These are phyloP conservation scores for Pogonomyrmex californicus DNA, from an alignment of 1,140 invertebrate genomes.

Conservation along the genomic window DNA sequence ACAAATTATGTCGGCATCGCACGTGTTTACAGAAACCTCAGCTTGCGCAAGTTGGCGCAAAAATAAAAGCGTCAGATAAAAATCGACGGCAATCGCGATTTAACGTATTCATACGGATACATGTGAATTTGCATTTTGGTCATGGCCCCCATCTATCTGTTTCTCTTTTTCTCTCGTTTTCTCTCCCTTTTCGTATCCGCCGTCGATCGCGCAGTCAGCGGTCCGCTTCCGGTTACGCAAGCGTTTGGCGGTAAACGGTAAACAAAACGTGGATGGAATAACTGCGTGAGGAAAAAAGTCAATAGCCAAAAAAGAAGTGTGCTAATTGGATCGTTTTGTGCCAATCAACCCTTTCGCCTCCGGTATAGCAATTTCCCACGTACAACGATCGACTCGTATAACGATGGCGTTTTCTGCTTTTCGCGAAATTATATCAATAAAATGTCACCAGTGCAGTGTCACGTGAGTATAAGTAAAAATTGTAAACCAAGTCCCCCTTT, in stretches of 20 bases:
- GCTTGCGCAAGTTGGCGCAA: not conserved
- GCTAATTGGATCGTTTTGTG: slow-evolving; percentile 36
- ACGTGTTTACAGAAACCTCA: not conserved
- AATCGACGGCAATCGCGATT: slow-evolving; percentile 7
- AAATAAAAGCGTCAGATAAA: not conserved
- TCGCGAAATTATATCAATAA: not conserved
- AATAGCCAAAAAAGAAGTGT: slow-evolving; percentile 14
- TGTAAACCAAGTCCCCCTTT: too few relatives aligned
- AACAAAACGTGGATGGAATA: slow-evolving; percentile 67
- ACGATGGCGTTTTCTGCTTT: not conserved
- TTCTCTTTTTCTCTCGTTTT: not conserved
- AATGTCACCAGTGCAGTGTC: too few relatives aligned
- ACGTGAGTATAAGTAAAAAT: too few relatives aligned
- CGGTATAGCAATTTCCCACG: not conserved
- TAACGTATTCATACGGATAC: not conserved
- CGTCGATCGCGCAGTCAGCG: slow-evolving; percentile 9
- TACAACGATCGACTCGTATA: not conserved
- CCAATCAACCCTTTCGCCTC: not conserved
- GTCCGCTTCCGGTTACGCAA: slow-evolving; percentile 52
- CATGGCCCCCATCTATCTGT: not conserved
- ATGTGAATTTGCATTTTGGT: slow-evolving; percentile 60
- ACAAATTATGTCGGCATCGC: not conserved
- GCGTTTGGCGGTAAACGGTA: slow-evolving; percentile 49
- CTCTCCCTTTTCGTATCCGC: slow-evolving; percentile 23
- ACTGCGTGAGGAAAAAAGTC: slow-evolving; percentile 14